Evolutionary conservation across 2,797 vertebrate genomes (phyloP).

Genomic region (Sebastes steindachneri): DNA sequence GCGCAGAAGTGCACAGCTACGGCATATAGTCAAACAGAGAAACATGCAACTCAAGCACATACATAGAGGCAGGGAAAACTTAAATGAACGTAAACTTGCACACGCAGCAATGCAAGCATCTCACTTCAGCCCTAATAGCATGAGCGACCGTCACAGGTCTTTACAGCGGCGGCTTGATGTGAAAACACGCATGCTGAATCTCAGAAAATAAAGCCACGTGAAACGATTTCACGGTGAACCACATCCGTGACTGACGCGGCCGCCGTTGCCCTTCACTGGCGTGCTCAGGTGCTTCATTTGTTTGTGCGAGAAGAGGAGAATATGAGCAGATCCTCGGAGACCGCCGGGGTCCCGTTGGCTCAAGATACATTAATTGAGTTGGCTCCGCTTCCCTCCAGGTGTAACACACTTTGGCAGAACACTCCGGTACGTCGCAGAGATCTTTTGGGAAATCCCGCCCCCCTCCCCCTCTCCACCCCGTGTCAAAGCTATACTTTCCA

Average conservation of each 20-base stretch:
- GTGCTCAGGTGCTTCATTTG: constrained; percentile 68
- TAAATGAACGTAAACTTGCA: neutral
- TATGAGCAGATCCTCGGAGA: constrained; percentile 52
- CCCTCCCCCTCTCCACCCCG: neutral
- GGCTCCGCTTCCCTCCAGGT: constrained; percentile 60
- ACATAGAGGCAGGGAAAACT: neutral
- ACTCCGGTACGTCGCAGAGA: constrained; percentile 15
- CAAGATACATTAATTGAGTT: constrained; percentile 70
- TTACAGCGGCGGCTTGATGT: neutral
- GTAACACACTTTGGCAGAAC: constrained; percentile 50
- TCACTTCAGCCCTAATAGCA: neutral
- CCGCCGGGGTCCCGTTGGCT: constrained; percentile 35
- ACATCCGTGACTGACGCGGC: constrained; percentile 22
- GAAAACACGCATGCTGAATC: neutral
- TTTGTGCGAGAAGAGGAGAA: constrained; percentile 50
- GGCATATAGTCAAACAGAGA: neutral
- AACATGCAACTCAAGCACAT: constrained; percentile 10
- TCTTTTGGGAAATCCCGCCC: constrained; percentile 53
- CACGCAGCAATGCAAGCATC: neutral
- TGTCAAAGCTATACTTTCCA: constrained; percentile 17
- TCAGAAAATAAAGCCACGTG: neutral
- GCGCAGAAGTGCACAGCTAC: constrained; percentile 16
- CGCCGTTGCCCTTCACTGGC: constrained; percentile 28
- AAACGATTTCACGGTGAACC: constrained; percentile 22
- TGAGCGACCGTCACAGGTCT: neutral